A percentile compares a stretch with the other conserved stretches of the same genome.
phyloP scores from a whole-genome alignment of 2,113 vertebrate genomes.

The Colistium nudipinnis region DNA sequence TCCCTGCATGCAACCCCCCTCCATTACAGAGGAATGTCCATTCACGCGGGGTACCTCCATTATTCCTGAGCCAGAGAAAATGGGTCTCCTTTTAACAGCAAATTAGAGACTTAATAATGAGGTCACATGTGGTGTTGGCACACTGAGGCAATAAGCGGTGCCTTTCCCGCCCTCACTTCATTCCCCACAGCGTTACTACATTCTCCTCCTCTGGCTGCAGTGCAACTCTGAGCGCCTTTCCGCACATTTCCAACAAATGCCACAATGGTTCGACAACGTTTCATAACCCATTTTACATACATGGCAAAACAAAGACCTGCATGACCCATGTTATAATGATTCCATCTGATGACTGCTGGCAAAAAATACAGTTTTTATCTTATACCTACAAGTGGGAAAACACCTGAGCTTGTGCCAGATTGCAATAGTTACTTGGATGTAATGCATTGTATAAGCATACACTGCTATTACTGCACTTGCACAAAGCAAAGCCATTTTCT shows the following conservation, averaged over 20 bases:
- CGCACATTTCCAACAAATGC: slow-evolving; percentile 24
- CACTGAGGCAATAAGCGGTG: slow-evolving; percentile 70
- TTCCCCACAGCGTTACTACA: slow-evolving; percentile 40
- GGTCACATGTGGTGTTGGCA: slow-evolving; percentile 71
- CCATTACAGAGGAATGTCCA: slow-evolving; percentile 81
- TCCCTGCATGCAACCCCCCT: slow-evolving; percentile 69
- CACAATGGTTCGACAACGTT: background rate
- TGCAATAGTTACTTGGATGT: background rate
- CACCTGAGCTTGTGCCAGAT: background rate
- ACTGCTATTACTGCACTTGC: background rate
- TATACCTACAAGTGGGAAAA: background rate
- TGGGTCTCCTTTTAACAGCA: slow-evolving; percentile 77
- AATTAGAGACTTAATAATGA: slow-evolving; percentile 84
- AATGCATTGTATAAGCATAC: slow-evolving; percentile 5
- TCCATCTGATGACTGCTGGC: slow-evolving; percentile 26
- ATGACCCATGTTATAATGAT: background rate
- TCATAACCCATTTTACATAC: background rate
- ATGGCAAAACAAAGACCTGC: background rate
- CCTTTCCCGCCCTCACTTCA: slow-evolving; percentile 50
- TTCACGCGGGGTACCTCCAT: slow-evolving; percentile 74
- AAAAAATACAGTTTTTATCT: background rate
- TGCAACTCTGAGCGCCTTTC: slow-evolving; percentile 11
- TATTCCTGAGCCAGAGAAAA: slow-evolving; percentile 73
- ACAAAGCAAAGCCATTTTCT: slow-evolving; percentile 3
- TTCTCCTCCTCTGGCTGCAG: slow-evolving; percentile 34